These are phyloP conservation scores for Ethmia dodecea DNA, from an alignment of 2,888 invertebrate genomes.

Conservation along the genomic window DNA sequence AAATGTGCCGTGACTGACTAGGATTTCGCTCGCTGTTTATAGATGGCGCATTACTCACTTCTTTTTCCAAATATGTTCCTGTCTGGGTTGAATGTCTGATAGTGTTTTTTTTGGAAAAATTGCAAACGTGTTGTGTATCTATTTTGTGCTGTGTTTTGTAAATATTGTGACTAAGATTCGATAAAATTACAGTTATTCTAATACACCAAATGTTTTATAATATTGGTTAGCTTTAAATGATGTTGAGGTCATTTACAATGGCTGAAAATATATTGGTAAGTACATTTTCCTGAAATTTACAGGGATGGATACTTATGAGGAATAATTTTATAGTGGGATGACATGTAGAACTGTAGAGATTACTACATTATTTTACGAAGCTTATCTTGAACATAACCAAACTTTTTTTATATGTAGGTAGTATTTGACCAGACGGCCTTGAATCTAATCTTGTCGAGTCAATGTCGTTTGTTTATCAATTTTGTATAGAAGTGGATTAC, in stretches of 20 bases:
- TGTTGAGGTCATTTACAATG: constrained; percentile 25
- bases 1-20: too few relatives aligned
- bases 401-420: constrained; percentile 36
- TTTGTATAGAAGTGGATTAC: constrained; percentile 20
- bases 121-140: constrained; percentile 21
- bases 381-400: constrained; percentile 56
- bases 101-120: constrained; percentile 39
- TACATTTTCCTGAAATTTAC: constrained; percentile 7
- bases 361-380: background rate
- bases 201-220: constrained; percentile 14
- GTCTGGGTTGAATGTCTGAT: constrained; percentile 63
- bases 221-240: constrained; percentile 19
- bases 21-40: too few relatives aligned
- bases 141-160: constrained; percentile 23
- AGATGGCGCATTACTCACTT: too few relatives aligned
- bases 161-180: constrained; percentile 13
- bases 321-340: too few relatives aligned
- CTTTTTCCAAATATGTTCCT: too few relatives aligned
- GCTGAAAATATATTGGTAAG: constrained; percentile 17
- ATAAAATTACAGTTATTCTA: constrained; percentile 19
- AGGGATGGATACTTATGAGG: too few relatives aligned
- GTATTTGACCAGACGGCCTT: constrained; percentile 62
- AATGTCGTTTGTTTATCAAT: constrained; percentile 67
- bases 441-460: constrained; percentile 73
- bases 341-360: too few relatives aligned